Base-by-base conservation (phyloP, 2,888 invertebrate species). In the Furcula furcula region DNA sequence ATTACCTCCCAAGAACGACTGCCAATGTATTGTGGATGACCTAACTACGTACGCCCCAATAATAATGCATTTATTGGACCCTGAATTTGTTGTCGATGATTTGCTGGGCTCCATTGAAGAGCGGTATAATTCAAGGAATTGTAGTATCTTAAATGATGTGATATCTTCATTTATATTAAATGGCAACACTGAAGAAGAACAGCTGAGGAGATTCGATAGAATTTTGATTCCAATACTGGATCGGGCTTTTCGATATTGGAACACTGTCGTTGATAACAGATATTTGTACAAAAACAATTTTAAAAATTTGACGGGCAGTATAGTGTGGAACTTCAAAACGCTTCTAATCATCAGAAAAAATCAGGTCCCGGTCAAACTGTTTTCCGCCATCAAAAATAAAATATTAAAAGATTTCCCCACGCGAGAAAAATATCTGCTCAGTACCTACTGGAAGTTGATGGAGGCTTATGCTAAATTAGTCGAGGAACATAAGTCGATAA, bases 61-160 rank as follows among this genome's bases (percentile, higher is more conserved):
- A 2, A 29, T 69, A 4, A 66, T 76, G 44, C 58, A 63, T 14
- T 35, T 20, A n/a, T 44, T 74, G 9, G 61, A 70, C 27, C 34
- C 44, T 9, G 51, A 67, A 9, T 73, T 72, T 19, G 53, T 74
- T 3, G 38, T 36, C 6, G 41, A 61, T 12, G 38, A 62, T 14
- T 26, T 75, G 29, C 40, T 68, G 7, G 53, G 60, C 22, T 34
- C 47, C 7, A 18, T 52, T 2, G 37, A 41, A 11, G 39, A 50
- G 7, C 47, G 46, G 6, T 49, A 68, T 29, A 34, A 50, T 39
- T 18, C 29, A 25, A 15, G 27, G 34, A 10, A 12, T 29, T 29
- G 33, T 12, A 7, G n/a, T n/a, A n/a, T n/a, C n/a, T n/a, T 34
- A 12, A 18, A 22, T 34, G 22, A 43, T 11, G 7, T 61, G 12